Percentiles rank a stretch among this genome's conserved stretches.
Conservation (phyloP, 1,140 invertebrate species). For the Caenorhabditis latens region DNA sequence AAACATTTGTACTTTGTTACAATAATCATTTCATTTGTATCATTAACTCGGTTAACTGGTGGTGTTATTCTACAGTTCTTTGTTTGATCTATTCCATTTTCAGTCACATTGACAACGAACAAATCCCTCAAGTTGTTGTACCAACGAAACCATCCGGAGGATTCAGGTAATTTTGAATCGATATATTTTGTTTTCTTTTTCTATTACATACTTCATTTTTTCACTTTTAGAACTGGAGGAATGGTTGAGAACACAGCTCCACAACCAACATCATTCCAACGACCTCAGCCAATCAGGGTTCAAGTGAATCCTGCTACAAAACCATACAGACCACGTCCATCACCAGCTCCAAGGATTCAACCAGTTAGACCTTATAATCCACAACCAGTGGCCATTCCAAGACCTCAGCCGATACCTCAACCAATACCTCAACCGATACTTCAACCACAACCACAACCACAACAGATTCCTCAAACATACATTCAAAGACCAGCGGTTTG, state of each 20-base stretch:
- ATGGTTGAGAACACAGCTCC: conserved; percentile 39
- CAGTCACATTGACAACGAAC: conserved; percentile 23
- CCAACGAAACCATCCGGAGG: conserved; percentile 33
- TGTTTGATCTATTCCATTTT: background rate
- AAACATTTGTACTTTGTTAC: background rate
- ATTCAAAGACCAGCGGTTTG: conserved; percentile 20
- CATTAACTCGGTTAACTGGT: background rate
- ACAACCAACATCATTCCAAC: conserved; percentile 19
- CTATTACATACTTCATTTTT: background rate
- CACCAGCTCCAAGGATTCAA: conserved; percentile 34
- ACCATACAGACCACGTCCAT: conserved; percentile 36
- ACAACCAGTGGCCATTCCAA: background rate
- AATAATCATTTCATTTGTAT: background rate
- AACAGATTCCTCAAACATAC: background rate
- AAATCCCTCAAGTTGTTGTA: conserved; percentile 30
- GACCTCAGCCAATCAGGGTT: conserved; percentile 23
- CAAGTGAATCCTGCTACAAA: conserved; percentile 36
- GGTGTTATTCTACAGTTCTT: background rate
- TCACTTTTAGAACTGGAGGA: background rate
- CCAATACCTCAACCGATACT: background rate
- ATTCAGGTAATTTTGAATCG: background rate
- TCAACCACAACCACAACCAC: background rate
- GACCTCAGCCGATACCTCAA: background rate
- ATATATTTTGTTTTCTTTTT: background rate
- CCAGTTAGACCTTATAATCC: conserved; percentile 41